Evolutionary conservation across 2,797 vertebrate genomes (phyloP).

Genomic region (Epinephelus malabaricus): DNA sequence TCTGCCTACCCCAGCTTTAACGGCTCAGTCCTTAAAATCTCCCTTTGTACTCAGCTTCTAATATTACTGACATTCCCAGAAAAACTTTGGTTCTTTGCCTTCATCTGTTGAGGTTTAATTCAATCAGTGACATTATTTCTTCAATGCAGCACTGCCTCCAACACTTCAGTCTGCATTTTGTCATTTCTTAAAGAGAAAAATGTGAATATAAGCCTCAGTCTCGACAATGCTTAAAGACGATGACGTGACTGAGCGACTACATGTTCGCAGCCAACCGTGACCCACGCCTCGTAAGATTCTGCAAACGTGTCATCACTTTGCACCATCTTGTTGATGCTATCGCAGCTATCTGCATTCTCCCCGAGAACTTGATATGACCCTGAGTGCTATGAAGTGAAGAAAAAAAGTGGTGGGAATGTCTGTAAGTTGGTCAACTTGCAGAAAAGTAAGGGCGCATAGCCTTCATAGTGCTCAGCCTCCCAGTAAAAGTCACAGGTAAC

Average conservation of each 20-base stretch:
- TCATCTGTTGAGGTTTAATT: slow-evolving; percentile 5
- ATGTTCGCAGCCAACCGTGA: slow-evolving; percentile 72
- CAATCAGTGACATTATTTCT: slow-evolving; percentile 1
- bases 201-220: not conserved
- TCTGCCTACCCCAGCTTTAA: too few relatives aligned
- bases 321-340: slow-evolving; percentile 82
- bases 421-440: slow-evolving; percentile 42
- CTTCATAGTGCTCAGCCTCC: slow-evolving; percentile 10
- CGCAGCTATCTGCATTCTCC: slow-evolving; percentile 76
- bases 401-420: slow-evolving; percentile 46
- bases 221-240: slow-evolving; percentile 37
- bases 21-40: not conserved
- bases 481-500: slow-evolving; percentile 33
- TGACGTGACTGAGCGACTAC: slow-evolving; percentile 57
- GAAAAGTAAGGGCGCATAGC: slow-evolving; percentile 43
- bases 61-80: not conserved
- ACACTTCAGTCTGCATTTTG: slow-evolving; percentile 8
- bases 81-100: not conserved
- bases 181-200: slow-evolving; percentile 28
- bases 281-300: slow-evolving; percentile 75
- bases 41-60: not conserved
- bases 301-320: slow-evolving; percentile 83
- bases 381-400: slow-evolving; percentile 64
- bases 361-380: slow-evolving; percentile 85
- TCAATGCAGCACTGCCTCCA: not conserved